These are phyloP conservation scores for Bradysia coprophila DNA, from an alignment of 1,140 invertebrate genomes.

Conservation along the genomic window DNA sequence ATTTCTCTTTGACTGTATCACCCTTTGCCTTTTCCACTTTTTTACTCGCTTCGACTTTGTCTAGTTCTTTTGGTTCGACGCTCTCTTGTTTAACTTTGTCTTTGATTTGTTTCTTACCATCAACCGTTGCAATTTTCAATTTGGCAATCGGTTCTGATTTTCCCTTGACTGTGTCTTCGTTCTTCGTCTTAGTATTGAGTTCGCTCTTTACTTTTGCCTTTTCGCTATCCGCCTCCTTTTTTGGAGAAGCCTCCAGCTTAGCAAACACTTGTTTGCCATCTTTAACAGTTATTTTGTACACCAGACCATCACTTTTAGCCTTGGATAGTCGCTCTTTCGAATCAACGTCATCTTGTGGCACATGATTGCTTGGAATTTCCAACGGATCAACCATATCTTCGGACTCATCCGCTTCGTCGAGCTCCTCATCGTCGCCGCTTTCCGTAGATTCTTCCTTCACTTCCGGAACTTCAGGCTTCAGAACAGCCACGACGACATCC, in stretches of 20 bases:
- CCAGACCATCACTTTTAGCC: slow-evolving; percentile 16
- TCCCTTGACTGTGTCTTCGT: no score
- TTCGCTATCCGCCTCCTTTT: background rate
- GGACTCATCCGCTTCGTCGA: no score
- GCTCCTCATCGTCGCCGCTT: slow-evolving; percentile 1
- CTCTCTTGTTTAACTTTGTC: slow-evolving; percentile 10
- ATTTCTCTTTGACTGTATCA: slow-evolving; percentile 11
- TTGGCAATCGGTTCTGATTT: background rate
- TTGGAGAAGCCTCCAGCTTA: slow-evolving; percentile 28
- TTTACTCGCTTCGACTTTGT: slow-evolving; percentile 9
- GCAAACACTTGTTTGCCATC: slow-evolving; percentile 54
- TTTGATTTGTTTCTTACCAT: slow-evolving; percentile 16
- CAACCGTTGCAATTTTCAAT: slow-evolving; percentile 13
- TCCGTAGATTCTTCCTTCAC: background rate
- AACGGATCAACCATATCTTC: no score
- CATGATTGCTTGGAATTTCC: background rate
- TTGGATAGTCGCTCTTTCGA: slow-evolving; percentile 4
- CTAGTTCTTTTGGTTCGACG: slow-evolving; percentile 8
- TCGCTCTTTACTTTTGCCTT: background rate
- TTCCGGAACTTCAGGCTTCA: background rate
- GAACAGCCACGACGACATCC: slow-evolving; percentile 5
- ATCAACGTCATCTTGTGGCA: slow-evolving; percentile 5
- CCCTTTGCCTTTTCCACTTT: slow-evolving; percentile 5
- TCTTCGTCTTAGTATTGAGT: background rate
- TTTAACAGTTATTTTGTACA: slow-evolving; percentile 48